Base-by-base conservation (phyloP, 2,113 vertebrate genomes). In the Hystrix brachyura region DNA sequence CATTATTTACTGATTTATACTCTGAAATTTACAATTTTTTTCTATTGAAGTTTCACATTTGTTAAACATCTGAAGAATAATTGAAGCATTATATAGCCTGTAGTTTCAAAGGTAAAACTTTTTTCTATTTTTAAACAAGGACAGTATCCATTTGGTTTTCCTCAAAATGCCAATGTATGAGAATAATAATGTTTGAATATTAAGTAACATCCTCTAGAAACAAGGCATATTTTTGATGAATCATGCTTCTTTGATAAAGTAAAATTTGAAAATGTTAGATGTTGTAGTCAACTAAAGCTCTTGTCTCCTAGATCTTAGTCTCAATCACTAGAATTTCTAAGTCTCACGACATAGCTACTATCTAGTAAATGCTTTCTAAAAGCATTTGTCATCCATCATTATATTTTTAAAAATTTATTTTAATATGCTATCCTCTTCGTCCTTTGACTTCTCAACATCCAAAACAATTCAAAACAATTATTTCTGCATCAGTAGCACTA, bases 401-500 rank as follows among this genome's bases (percentile, higher is more conserved):
- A 82, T 34, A 86, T 62, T 72, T 95, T 57, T 43, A 0, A 74
- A 71, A 72, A 78, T 55, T 46, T 93, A 74, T 95, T 95, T 84
- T 71, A 79, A 87, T 94, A 85, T 74, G 51, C n/a, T 95, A 5
- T 72, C 53, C 32, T 86, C 18, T 90, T 90, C 95, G 76, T 94
- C 81, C 78, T 97, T 95, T 96, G 93, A 82, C 88, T 93, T 94
- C 55, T 88, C 85, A 89, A 51, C 78, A 82, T 95, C 97, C 64
- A 83, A 91, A 95, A 74, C 57, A 94, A 85, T 92, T 82, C 65
- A 87, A 87, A 96, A 78, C 48, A 94, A 96, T 97, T 85, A 96
- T 92, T 94, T 96, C 94, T 93, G 81, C 89, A 93, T 91, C 85
- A 86, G 81, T 86, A 95, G 29, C 65, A 88, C 25, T 89, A 19